Conservation (phyloP, 2,797 vertebrate genomes). For the Cirrhinus molitorella region DNA sequence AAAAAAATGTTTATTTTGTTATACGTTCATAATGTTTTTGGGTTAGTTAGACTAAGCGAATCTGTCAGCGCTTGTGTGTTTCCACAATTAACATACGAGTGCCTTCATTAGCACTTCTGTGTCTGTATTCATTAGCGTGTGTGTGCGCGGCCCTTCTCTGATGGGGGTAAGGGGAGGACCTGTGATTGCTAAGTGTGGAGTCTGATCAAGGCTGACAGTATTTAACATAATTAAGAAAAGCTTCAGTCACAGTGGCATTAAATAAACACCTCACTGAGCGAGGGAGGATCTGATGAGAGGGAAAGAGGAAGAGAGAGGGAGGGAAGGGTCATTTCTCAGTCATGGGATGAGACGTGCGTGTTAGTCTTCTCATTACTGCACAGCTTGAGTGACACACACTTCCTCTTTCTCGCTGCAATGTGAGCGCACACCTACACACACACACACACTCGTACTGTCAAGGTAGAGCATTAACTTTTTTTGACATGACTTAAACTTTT, state of each 20-base stretch:
- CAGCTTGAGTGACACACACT: constrained; percentile 65
- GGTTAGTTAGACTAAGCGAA: constrained; percentile 48
- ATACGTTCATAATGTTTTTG: constrained; percentile 33
- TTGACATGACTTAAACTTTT: constrained; percentile 38
- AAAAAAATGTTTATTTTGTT: neutral
- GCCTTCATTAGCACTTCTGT: constrained; percentile 63
- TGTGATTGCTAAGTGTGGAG: constrained; percentile 60
- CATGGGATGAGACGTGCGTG: constrained; percentile 61
- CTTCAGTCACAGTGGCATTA: constrained; percentile 67
- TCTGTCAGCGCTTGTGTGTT: constrained; percentile 40
- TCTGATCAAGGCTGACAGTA: constrained; percentile 67
- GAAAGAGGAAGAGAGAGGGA: constrained; percentile 43
- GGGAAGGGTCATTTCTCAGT: constrained; percentile 63
- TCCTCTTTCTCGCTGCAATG: constrained; percentile 52
- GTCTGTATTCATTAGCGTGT: constrained; percentile 60
- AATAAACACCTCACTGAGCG: constrained; percentile 67
- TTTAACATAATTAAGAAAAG: constrained; percentile 71
- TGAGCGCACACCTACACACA: constrained; percentile 28
- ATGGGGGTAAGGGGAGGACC: constrained; percentile 62
- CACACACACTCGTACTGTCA: constrained; percentile 25
- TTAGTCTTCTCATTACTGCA: constrained; percentile 65
- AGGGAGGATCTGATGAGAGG: constrained; percentile 63
- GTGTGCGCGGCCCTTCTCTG: constrained; percentile 41
- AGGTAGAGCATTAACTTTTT: constrained; percentile 42
- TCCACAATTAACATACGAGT: constrained; percentile 58